phyloP scores from a whole-genome alignment of 2,888 invertebrate species.

The Boloria euphrosyne region DNA sequence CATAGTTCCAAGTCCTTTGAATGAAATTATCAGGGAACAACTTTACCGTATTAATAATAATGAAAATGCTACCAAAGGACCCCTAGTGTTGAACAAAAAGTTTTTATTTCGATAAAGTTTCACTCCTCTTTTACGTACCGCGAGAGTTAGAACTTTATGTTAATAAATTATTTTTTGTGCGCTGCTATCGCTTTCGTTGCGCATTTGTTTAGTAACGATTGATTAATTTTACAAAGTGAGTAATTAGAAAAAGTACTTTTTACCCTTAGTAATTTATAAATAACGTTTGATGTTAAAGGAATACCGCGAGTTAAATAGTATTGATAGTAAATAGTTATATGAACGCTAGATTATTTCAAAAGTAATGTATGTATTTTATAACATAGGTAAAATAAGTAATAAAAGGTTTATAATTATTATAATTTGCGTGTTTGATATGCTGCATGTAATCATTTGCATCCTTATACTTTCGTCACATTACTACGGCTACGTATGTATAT shows the following conservation, averaged over 20 bases:
- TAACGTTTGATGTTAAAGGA: constrained; percentile 2
- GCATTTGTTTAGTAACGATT: constrained; percentile 62
- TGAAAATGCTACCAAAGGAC: constrained; percentile 62
- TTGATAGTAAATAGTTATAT: background rate
- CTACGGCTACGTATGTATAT: background rate
- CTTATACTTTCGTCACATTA: constrained; percentile 7
- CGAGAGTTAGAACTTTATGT: constrained; percentile 62
- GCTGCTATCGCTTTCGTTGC: constrained; percentile 55
- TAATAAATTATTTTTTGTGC: constrained; percentile 50
- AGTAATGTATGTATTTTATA: background rate
- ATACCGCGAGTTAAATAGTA: background rate
- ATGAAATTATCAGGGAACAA: constrained; percentile 68
- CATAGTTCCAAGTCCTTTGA: constrained; percentile 63
- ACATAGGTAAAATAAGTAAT: background rate
- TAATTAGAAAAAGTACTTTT: constrained; percentile 42
- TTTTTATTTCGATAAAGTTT: constrained; percentile 72
- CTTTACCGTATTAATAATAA: constrained; percentile 76
- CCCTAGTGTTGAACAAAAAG: constrained; percentile 61
- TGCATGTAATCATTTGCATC: constrained; percentile 4
- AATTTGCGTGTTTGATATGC: background rate
- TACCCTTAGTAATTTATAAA: constrained; percentile 20
- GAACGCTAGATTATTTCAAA: too few relatives aligned
- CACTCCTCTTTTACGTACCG: constrained; percentile 56
- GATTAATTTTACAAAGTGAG: constrained; percentile 71
- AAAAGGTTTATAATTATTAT: too few relatives aligned